Percentiles rank a stretch among this genome's conserved stretches.
phyloP scores from a whole-genome alignment of 2,888 invertebrate genomes.

The Gymnocheta viridis region DNA sequence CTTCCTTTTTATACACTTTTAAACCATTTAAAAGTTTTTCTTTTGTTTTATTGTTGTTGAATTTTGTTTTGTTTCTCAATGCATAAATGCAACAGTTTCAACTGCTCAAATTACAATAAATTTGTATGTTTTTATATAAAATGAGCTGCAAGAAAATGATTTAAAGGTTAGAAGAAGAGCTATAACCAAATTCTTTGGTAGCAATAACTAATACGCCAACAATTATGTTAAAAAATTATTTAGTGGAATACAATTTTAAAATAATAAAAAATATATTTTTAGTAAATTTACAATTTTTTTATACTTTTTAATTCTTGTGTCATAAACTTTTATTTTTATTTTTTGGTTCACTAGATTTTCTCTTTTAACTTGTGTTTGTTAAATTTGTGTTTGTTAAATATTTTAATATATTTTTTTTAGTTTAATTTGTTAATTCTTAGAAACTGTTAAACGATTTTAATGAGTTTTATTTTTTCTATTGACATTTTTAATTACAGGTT shows the following conservation, averaged over 20 bases:
- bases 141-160: background rate
- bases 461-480: conserved; percentile 2
- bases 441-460: background rate
- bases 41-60: conserved; percentile 7
- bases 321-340: too few relatives aligned
- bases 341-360: background rate
- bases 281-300: too few relatives aligned
- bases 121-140: background rate
- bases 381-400: too few relatives aligned
- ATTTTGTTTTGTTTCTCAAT: conserved; percentile 26
- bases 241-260: too few relatives aligned
- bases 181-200: background rate
- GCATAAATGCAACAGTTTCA: conserved; percentile 62
- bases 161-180: background rate
- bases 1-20: background rate
- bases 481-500: conserved; percentile 15
- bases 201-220: too few relatives aligned
- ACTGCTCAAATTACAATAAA: background rate
- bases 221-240: too few relatives aligned
- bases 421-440: background rate
- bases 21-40: conserved; percentile 37
- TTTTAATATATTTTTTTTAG: background rate
- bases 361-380: background rate
- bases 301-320: too few relatives aligned
- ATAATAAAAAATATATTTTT: too few relatives aligned